Conservation (phyloP, 2,797 vertebrate genomes). For the Sternotherus odoratus region DNA sequence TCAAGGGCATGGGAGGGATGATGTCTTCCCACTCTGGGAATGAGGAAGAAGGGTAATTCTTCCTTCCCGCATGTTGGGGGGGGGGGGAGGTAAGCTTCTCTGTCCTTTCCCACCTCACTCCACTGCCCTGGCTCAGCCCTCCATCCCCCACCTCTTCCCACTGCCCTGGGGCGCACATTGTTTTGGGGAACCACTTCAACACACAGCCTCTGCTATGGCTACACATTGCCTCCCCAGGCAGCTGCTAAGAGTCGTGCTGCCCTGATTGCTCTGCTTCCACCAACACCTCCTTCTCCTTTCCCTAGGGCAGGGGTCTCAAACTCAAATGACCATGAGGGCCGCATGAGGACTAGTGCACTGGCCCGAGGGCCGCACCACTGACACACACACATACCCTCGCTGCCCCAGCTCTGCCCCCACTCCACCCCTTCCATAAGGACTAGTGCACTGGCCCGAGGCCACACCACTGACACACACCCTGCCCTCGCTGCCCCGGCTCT, state of each 20-base stretch:
- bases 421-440: too few species aligned
- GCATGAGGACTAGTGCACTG: too few species aligned
- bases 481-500: too few species aligned
- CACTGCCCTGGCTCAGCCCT: not conserved
- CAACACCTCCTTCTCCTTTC: not conserved
- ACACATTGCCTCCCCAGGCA: not conserved
- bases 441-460: too few species aligned
- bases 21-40: not conserved
- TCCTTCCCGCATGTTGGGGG: not conserved
- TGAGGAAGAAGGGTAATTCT: not conserved
- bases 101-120: not conserved
- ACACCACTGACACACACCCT: too few species aligned
- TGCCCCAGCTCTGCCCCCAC: too few species aligned
- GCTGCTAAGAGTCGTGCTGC: not conserved
- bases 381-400: too few species aligned
- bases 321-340: too few species aligned
- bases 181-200: not conserved
- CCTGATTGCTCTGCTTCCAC: not conserved
- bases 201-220: not conserved
- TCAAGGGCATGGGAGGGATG: not conserved
- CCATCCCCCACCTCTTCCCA: not conserved
- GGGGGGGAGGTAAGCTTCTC: not conserved
- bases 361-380: too few species aligned
- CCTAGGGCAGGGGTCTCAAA: too few species aligned
- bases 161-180: fast-evolving